A percentile compares a stretch with the other conserved stretches of the same genome.
Conservation (phyloP, 2,113 vertebrate species). For the Smithornis capensis region DNA sequence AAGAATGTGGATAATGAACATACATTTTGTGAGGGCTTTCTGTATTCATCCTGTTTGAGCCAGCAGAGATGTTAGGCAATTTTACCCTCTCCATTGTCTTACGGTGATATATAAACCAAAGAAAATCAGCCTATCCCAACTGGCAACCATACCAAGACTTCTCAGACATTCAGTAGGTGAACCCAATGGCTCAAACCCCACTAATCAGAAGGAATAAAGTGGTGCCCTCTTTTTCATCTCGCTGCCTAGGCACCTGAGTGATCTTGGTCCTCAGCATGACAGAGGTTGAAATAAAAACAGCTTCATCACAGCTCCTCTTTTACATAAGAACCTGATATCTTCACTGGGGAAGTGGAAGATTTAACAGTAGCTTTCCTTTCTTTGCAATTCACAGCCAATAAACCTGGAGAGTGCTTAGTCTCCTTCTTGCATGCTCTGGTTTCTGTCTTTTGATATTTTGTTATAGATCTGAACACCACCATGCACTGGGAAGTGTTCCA, state of each 20-base stretch:
- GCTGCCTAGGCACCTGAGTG: not conserved
- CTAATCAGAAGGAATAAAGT: not conserved
- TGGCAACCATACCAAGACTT: not conserved
- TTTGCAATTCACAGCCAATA: not conserved
- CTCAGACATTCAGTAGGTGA: not conserved
- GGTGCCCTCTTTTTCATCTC: not conserved
- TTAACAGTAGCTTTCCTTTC: not conserved
- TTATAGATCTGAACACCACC: not conserved
- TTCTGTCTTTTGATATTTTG: not conserved
- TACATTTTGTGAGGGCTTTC: not conserved
- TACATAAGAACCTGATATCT: not conserved
- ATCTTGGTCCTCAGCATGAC: not conserved
- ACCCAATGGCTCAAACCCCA: not conserved
- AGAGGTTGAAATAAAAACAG: not conserved
- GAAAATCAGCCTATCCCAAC: not conserved
- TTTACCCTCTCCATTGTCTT: not conserved
- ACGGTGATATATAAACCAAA: not conserved
- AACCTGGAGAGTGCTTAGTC: not conserved
- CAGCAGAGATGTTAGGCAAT: not conserved
- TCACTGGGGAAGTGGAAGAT: not conserved
- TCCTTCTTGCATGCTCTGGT: not conserved
- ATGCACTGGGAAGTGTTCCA: not conserved
- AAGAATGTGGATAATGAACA: not conserved
- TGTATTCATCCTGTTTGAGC: not conserved
- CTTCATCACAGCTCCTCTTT: not conserved